Evolutionary conservation across 2,797 vertebrate genomes (phyloP), one percentile per base, ranked within the genome.

Genomic region (Lophotriccus pileatus): DNA sequence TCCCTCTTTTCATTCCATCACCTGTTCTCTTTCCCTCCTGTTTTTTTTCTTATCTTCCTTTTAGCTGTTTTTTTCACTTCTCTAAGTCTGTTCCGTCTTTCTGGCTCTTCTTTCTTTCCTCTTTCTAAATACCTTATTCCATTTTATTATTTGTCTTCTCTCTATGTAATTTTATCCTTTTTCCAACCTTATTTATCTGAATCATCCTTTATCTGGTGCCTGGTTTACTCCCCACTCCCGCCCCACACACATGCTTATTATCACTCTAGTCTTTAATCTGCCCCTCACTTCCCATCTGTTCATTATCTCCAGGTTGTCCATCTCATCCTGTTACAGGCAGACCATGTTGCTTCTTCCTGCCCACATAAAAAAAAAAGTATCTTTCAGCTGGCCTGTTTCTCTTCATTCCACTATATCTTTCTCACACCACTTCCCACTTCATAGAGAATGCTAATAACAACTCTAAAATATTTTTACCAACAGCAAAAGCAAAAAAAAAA

Each of bases 261-360:
- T 52, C 72, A 30, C 59, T 88, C 43, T 27, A 52, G 22, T 49
- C 59, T 96, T 83, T 84, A 82, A 82, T 87, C 60, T 84, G 77
- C 55, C 68, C 83, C 49, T 95, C 84, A 89, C 41, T 86, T 94
- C 75, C 90, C 96, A 94, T 84, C 85, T 94, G 83, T 89, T 96
- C 77, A 82, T 95, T 82, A 95, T 60, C 86, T 93, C 62, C 80
- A 93, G n/a, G 87, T 90, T 91, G 83, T 91, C 85, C 87, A 94
- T 59, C 52, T 89, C 49, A 93, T 84, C 67, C 74, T 11, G 4
- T 84, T 74, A 77, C 70, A 90, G 58, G 60, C 24, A 91, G 46
- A 85, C 66, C 58, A 91, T 30, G 44, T 37, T 84, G 55, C 37
- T 90, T 92, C 68, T 95, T 84, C 36, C 86, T 93, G 59, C 80